Conservation (phyloP, 2,888 invertebrate genomes). For the Beris morrisii region DNA sequence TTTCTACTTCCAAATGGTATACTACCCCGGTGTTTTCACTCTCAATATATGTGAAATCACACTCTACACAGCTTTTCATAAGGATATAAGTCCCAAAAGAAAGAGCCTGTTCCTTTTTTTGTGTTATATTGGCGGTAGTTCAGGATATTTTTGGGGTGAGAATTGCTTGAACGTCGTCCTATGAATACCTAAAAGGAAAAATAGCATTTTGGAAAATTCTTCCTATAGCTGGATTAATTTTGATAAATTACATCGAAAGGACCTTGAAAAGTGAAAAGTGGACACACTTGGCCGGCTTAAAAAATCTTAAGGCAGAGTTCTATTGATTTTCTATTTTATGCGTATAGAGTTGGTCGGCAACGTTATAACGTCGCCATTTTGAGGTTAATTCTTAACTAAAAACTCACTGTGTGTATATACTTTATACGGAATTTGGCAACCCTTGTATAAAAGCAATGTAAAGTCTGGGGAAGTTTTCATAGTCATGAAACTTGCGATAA, state of each 20-base stretch:
- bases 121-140: not conserved
- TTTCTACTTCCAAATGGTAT: not conserved
- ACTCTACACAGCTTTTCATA: too few species aligned
- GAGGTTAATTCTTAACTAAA: slow-evolving; percentile 10
- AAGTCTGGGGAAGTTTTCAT: too few species aligned
- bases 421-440: not conserved
- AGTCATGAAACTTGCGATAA: too few species aligned
- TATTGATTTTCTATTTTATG: slow-evolving; percentile 23
- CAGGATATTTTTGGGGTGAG: slow-evolving; percentile 3
- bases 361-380: not conserved
- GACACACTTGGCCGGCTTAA: slow-evolving; percentile 24
- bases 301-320: slow-evolving; percentile 13
- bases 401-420: not conserved
- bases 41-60: too few species aligned
- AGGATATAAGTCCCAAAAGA: too few species aligned
- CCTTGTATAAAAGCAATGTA: too few species aligned
- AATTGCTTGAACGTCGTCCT: slow-evolving; percentile 24
- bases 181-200: slow-evolving; percentile 7
- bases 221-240: slow-evolving; percentile 17
- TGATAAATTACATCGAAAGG: slow-evolving; percentile 28
- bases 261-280: slow-evolving; percentile 33
- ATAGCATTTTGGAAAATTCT: too few species aligned
- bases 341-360: too few species aligned
- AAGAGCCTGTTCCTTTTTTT: too few species aligned
- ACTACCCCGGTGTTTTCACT: too few species aligned